Base-by-base conservation (phyloP, 2,113 vertebrate species). In the Aplodontia rufa region DNA sequence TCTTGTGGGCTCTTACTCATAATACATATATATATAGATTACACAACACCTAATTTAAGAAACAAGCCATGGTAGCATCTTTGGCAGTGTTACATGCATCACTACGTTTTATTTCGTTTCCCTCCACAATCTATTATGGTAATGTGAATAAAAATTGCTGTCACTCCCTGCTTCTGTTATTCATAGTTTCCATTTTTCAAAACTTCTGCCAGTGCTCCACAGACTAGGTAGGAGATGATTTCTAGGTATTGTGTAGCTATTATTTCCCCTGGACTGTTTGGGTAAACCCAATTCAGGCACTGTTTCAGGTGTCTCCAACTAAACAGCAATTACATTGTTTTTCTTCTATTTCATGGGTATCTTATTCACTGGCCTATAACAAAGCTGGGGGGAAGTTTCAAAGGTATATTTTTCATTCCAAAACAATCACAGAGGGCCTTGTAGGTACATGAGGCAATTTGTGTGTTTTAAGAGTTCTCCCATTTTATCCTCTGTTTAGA, bases 1-100 rank as follows among this genome's bases (percentile, higher is more conserved):
- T n/a, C 76, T 85, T 93, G 42, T 91, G 16, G 45, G 72, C 6
- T 74, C 1, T 42, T 32, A 45, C 5, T 81, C 11, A 74, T 64
- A 19, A 75, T 55, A 49, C 12, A 71, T 64, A 24, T 60, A 71
- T 72, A 8, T 49, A 5, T 80, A 87, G 1, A 74, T 68, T 87
- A 32, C 86, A 30, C 11, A 51, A 66, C 37, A 32, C 5, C 14
- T 69, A 92, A 19, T 47, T 96, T 83, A 92, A 89, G 93, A 10
- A 87, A 83, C 91, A 81, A 90, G 49, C 35, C 60, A 96, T 92
- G 93, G 5, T 79, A 58, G 95, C 89, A 30, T 71, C 26, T 75
- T 97, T 93, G 51, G 85, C 75, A 78, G 97, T 93, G 95, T 55
- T 86, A 47, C 87, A 85, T 97, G 79, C 93, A 89, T 22, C 80